phyloP scores from a whole-genome alignment of 2,888 invertebrate species.

The Epirrita christyi region DNA sequence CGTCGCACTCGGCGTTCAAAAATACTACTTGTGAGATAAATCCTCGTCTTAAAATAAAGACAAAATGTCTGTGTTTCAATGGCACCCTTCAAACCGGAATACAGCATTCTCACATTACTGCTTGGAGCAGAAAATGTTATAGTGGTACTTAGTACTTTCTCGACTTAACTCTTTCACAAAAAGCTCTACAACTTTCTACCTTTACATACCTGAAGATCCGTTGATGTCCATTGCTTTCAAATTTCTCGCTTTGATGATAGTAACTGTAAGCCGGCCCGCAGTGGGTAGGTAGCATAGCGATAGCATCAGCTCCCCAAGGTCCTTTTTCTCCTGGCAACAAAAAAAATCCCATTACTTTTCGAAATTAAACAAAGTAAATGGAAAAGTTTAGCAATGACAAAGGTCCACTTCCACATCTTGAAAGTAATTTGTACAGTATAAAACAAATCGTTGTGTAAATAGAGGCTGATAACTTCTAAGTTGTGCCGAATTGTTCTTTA shows the following conservation, averaged over 20 bases:
- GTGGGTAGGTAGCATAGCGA: conserved; percentile 96
- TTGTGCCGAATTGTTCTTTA: not conserved
- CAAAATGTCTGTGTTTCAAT: too few relatives aligned
- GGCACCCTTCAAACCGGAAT: too few relatives aligned
- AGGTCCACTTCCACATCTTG: conserved; percentile 22
- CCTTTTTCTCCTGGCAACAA: conserved; percentile 89
- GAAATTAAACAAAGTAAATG: conserved; percentile 29
- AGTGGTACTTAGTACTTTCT: too few relatives aligned
- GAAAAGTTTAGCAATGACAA: conserved; percentile 34
- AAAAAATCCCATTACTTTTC: conserved; percentile 18
- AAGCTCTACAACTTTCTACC: too few relatives aligned
- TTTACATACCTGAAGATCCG: conserved; percentile 91
- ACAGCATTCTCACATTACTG: too few relatives aligned
- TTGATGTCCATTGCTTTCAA: conserved; percentile 97
- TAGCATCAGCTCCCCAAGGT: conserved; percentile 96
- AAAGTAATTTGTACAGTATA: conserved; percentile 27
- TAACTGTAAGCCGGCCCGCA: conserved; percentile 95
- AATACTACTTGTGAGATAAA: too few relatives aligned
- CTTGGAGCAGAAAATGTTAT: too few relatives aligned
- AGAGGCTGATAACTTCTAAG: not conserved
- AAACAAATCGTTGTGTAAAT: not conserved
- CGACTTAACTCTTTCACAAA: too few relatives aligned
- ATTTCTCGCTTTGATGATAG: conserved; percentile 95
- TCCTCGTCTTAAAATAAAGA: too few relatives aligned
- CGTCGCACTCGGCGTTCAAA: too few relatives aligned